Evolutionary conservation across 2,888 invertebrate species (phyloP), one percentile per base, ranked within the genome.

Genomic region (Ormyrus labotus): DNA sequence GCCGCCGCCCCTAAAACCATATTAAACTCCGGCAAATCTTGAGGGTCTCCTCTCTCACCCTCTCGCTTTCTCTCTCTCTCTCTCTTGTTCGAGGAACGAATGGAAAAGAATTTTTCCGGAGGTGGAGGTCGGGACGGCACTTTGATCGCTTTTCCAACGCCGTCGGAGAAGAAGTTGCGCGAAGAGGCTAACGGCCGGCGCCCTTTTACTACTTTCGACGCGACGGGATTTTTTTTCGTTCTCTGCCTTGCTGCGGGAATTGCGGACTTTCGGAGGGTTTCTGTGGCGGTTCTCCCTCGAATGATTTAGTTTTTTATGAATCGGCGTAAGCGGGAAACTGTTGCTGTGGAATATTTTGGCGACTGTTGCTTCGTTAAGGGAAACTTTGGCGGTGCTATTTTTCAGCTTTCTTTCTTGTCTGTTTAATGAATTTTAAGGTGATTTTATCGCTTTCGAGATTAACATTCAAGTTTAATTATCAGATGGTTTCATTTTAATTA

Each of bases 21-120:
- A 90, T 90, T 90, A 90, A 90, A 90, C 90, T 90, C 88, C 84
- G 85, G 88, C 89, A 90, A 91, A 91, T 90, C 90, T 90, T 90
- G 87, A 87, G 87, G 86, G 86, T 86, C 86, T 85, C 82, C 84
- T 85, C 82, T 76, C 57, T 73, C 57, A 61, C 74, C 58, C 63
- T 53, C 79, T 45, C 69, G 67, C 70, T 50, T 65, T 48, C 63
- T 9, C 64, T 76, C 57, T 73, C 57, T 48, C 63, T 9, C 64
- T 71, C 75, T 76, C 73, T 65, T 60, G 45, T 71, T 64, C 65
- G 72, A 65, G 51, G 64, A 64, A 70, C 34, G 34, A 78, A 74
- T 83, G 84, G 85, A 86, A 86, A 85, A 86, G 61, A 77, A 78
- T 81, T 81, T 78, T 47, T 53, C 63, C 70, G n/a, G 47, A 57